Percentiles rank a stretch among this genome's conserved stretches.
Evolutionary conservation across 2,113 vertebrate genomes (phyloP).

Genomic region (Macaca mulatta): DNA sequence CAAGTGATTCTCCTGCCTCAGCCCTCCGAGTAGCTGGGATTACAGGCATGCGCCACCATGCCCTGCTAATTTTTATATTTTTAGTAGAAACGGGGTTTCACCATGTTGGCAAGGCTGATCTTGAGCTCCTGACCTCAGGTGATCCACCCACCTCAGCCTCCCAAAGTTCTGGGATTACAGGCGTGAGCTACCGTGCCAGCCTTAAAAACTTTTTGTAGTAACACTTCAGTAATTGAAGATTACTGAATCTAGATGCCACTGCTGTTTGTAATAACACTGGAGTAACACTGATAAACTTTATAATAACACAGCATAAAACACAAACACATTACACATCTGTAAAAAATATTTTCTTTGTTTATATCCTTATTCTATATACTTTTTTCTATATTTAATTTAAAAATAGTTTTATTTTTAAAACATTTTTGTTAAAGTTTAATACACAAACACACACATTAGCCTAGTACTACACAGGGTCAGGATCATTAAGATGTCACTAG

Average conservation of each 20-base stretch:
- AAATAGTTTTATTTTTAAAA: neutral
- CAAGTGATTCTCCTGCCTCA: neutral
- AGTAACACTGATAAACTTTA: too few species aligned
- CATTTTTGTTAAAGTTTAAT: neutral
- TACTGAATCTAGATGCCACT: too few species aligned
- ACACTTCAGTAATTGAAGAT: neutral
- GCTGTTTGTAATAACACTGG: neutral
- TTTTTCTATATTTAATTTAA: neutral
- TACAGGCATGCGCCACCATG: neutral
- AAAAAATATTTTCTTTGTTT: neutral
- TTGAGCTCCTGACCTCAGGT: neutral
- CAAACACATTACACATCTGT: neutral
- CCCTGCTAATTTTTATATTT: neutral
- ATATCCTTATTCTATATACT: neutral
- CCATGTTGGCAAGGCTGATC: neutral
- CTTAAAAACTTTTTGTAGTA: neutral
- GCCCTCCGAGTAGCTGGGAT: neutral
- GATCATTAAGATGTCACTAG: neutral
- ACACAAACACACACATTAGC: neutral
- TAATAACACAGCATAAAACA: neutral
- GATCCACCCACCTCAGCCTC: neutral
- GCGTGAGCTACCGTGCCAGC: rapidly evolving
- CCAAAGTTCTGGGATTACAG: neutral
- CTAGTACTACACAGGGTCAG: neutral
- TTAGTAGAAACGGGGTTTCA: too few species aligned